Percentiles rank a stretch among this genome's conserved stretches.
Conservation (phyloP, 2,888 invertebrate genomes). For the Trisateles emortualis region DNA sequence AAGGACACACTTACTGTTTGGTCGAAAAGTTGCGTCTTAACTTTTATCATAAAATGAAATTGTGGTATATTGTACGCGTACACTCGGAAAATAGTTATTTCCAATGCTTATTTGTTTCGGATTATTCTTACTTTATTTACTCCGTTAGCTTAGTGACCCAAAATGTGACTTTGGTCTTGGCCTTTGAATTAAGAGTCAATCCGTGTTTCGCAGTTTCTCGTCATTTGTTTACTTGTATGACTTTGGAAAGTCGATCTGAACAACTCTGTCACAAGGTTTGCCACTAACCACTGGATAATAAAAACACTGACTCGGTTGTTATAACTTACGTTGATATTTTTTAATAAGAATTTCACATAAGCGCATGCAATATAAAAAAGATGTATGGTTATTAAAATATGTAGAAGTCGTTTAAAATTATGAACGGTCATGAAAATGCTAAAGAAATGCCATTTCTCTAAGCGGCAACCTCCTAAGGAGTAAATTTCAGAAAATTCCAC, state of each 20-base stretch:
- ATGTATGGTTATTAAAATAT: background rate
- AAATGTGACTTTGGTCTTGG: background rate
- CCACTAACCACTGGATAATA: too few species aligned
- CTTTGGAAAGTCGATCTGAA: too few species aligned
- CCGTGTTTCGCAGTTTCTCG: too few species aligned
- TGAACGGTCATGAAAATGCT: conserved; percentile 10
- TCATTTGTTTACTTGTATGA: too few species aligned
- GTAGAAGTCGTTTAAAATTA: background rate
- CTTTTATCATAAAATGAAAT: conserved; percentile 10
- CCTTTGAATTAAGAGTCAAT: too few species aligned
- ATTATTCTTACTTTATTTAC: background rate
- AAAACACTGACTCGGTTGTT: too few species aligned
- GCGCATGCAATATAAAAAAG: background rate
- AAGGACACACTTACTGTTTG: conserved; percentile 23
- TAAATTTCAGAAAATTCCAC: conserved; percentile 19
- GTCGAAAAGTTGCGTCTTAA: conserved; percentile 23
- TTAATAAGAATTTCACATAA: background rate
- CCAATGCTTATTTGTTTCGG: background rate
- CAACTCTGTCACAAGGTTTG: too few species aligned
- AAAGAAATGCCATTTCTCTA: conserved; percentile 5
- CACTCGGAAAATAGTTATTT: background rate
- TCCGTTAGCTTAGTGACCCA: background rate
- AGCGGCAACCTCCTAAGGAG: background rate
- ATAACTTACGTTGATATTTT: too few species aligned
- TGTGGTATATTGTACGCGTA: conserved; percentile 6